Conservation (phyloP, 2,113 vertebrate genomes). For the Carollia perspicillata region DNA sequence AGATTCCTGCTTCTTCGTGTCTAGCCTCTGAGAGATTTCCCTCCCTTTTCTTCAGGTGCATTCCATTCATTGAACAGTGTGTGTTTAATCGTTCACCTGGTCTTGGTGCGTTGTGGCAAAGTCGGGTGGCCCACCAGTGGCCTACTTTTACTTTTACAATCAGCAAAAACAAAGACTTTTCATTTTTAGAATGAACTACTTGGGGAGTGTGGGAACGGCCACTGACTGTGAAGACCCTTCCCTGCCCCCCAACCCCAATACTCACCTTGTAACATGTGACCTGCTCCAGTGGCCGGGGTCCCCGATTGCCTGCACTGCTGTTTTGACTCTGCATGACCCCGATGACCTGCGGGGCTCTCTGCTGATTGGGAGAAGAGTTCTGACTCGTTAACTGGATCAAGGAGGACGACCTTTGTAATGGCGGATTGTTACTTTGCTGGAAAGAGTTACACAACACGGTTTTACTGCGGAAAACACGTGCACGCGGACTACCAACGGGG, state of each 20-base stretch:
- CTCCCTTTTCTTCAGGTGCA: neutral
- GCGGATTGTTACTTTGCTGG: slow-evolving; percentile 83
- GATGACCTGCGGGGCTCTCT: slow-evolving; percentile 88
- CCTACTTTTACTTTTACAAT: neutral
- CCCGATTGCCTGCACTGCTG: slow-evolving; percentile 89
- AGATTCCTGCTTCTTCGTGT: neutral
- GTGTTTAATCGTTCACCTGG: neutral
- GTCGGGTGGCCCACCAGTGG: neutral
- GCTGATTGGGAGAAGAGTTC: slow-evolving; percentile 85
- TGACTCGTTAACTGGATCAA: slow-evolving; percentile 90
- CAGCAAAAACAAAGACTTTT: neutral
- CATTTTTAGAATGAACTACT: neutral
- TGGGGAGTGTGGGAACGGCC: neutral
- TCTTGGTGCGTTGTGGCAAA: neutral
- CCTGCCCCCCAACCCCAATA: neutral
- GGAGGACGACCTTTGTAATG: slow-evolving; percentile 85
- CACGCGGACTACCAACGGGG: slow-evolving; percentile 66
- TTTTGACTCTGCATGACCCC: slow-evolving; percentile 88
- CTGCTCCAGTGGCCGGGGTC: slow-evolving; percentile 95
- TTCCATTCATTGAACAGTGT: neutral
- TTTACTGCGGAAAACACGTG: slow-evolving; percentile 76
- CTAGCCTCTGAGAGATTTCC: neutral
- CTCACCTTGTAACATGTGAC: slow-evolving; percentile 99
- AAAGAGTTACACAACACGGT: slow-evolving; percentile 77
- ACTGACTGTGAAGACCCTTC: neutral